Base-by-base conservation (phyloP, 2,797 vertebrate genomes). In the Telmatherina bonti region DNA sequence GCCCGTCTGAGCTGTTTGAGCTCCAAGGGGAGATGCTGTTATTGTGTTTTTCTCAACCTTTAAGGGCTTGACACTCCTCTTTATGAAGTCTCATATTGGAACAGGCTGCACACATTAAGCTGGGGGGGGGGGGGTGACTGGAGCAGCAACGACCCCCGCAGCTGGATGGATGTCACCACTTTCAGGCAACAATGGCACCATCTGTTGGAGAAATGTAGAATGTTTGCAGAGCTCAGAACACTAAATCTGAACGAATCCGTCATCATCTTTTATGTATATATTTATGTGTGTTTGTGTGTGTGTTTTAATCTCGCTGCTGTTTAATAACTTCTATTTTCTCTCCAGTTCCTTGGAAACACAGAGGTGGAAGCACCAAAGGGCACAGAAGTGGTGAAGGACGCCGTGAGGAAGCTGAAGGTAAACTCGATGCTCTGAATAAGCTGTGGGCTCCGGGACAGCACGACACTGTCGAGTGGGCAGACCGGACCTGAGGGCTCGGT, bases 361-460 rank as follows among this genome's bases (percentile, higher is more conserved):
- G 98, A 99, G 89, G 98, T 99, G 75, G 97, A 99, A 62, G 96
- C 97, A 64, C 97, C 98, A 0, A 99, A 99, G 93, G 98, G 98
- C 88, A 98, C 98, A 1, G 97, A 99, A 84, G 94, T 99, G 65
- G 97, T 99, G 33, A 97, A 94, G 93, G 98, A 99, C 86, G 98
- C 98, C 24, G 98, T 99, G 45, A 94, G 97, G 75, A 99, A 99
- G 85, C 93, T 99, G 12, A 99, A 99, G 97, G 98, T 99, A 96
- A 88, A 87, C 78, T 22, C 62, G 13, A 31, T 57, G 53, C 27
- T 59, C 43, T 2, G 26, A 31, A 30, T n/a, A 10, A 75, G 76
- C 71, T 67, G 60, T 5, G 52, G 72, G 74, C 76, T 31, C 18
- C 52, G 74, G 79, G 79, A 41, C 3, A n/a, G 35, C 5, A 41